Evolutionary conservation across 2,113 vertebrate genomes (phyloP), one percentile per base, ranked within the genome.

Genomic region (Paramormyrops kingsleyae): DNA sequence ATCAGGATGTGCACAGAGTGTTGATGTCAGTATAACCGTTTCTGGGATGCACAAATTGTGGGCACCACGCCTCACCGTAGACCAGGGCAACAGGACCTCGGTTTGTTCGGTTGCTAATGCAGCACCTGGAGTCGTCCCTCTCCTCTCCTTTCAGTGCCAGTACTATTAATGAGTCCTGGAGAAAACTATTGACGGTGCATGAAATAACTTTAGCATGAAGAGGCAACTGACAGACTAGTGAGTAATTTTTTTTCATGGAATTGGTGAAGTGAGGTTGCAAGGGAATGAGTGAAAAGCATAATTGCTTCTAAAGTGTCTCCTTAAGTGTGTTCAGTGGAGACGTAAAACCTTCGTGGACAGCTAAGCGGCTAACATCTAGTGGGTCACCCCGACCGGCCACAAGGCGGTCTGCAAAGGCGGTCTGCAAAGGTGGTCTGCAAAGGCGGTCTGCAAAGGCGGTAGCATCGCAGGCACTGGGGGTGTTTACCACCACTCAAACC

Each of bases 161-260:
- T 8, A 9, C 47, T 87, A 3, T 21, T 62, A 39, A 62, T 62
- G 87, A 62, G 52, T 42, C 39, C 52, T 15, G 15, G 35, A 62
- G 21, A 21, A 42, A 62, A 50, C 35, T 44, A 31, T 42, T 62
- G 88, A 83, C 24, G 42, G 74, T 13, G 24, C 50, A 47, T 84
- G 35, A 84, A 83, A 89, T 84, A 56, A 19, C 50, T 84, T 83
- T 62, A 46, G 53, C 35, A 62, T 42, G 52, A 84, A 47, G 50
- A 44, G 77, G 80, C 52, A 56, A 42, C 35, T 83, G 50, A 84
- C 77, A 89, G 88, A 27, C 4, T 42, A 53, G 49, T 39, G 47
- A 89, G 52, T 89, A 24, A 31, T 84, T 89, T 80, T 83, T 46
- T 84, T 42, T 80, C 52, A 46, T 59, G 88, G 80, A 84, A 44